phyloP scores from a whole-genome alignment of 2,888 invertebrate species.

The Onthophagus sagittarius region DNA sequence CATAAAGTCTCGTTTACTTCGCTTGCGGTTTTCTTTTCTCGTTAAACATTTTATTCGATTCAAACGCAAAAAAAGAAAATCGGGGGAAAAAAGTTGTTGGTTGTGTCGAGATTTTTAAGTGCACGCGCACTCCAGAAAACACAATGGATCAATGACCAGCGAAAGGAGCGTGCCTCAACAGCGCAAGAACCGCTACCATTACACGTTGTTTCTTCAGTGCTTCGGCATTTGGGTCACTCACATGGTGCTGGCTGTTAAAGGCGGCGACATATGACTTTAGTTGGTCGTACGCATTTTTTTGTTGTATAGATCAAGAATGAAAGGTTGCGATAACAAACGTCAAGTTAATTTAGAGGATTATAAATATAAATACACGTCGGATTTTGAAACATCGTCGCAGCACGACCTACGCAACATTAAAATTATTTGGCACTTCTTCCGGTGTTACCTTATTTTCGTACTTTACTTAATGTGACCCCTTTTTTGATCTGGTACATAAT shows the following conservation, averaged over 20 bases:
- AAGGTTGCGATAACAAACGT: neutral
- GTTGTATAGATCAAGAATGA: neutral
- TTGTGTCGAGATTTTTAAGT: neutral
- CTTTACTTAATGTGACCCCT: no score
- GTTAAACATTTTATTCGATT: neutral
- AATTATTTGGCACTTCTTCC: neutral
- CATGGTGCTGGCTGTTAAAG: neutral
- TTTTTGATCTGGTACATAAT: neutral
- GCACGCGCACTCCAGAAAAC: slow-evolving; percentile 14
- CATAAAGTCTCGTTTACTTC: neutral
- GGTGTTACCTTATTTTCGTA: no score
- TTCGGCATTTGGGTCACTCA: slow-evolving; percentile 18
- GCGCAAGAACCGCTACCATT: slow-evolving; percentile 4
- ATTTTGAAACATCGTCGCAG: neutral
- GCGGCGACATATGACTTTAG: slow-evolving; percentile 17
- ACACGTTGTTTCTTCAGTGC: slow-evolving; percentile 12
- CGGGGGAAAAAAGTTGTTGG: neutral
- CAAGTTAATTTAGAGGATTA: no score
- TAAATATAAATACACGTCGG: no score
- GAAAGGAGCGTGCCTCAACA: slow-evolving; percentile 1
- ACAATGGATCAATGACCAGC: slow-evolving; percentile 22
- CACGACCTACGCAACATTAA: neutral
- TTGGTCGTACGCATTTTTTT: slow-evolving; percentile 1
- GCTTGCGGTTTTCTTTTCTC: neutral
- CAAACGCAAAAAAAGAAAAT: neutral